These are phyloP conservation scores for Limnothrissa miodon DNA, from an alignment of 2,113 vertebrate genomes.

Conservation along the genomic window DNA sequence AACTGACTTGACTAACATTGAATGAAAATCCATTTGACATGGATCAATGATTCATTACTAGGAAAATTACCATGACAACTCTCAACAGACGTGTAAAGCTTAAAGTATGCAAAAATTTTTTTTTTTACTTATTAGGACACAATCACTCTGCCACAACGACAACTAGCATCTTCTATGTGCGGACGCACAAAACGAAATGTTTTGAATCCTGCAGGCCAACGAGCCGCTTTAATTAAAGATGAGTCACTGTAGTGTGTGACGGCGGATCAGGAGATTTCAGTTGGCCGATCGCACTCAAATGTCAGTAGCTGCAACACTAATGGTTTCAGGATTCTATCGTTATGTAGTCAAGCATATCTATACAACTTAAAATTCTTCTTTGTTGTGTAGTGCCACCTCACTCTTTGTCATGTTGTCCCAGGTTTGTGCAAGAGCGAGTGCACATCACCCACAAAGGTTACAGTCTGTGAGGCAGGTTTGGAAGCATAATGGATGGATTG, in stretches of 20 bases:
- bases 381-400: neutral
- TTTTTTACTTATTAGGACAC: neutral
- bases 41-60: neutral
- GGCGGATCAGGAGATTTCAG: neutral
- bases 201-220: neutral
- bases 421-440: neutral
- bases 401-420: neutral
- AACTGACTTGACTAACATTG: neutral
- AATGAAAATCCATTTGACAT: neutral
- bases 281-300: neutral
- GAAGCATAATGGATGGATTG: neutral
- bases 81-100: neutral
- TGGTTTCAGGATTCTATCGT: neutral
- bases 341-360: neutral
- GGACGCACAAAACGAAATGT: neutral
- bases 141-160: neutral
- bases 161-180: neutral
- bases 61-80: neutral
- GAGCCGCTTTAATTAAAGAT: neutral
- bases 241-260: neutral
- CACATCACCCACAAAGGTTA: constrained; percentile 1
- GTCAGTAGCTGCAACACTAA: neutral
- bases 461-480: neutral
- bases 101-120: too few species aligned
- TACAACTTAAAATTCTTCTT: neutral